Conservation (phyloP, 2,113 vertebrate genomes). For the Gadus chalcogrammus region DNA sequence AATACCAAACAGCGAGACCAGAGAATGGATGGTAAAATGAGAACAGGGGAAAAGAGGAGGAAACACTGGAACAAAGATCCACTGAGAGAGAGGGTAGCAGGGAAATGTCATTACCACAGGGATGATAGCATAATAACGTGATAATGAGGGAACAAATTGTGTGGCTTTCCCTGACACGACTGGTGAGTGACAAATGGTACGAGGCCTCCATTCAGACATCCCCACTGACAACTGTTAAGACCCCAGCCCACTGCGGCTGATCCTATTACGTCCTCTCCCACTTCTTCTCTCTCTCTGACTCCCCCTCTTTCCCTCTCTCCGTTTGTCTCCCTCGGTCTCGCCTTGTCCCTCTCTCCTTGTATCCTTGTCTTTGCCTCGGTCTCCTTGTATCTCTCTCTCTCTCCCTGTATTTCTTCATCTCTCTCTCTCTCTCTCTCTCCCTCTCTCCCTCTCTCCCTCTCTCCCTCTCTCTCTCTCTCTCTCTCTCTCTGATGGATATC, state of each 20-base stretch:
- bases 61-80: neutral
- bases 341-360: too few species aligned
- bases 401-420: too few species aligned
- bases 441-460: too few species aligned
- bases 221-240: slow-evolving; percentile 17
- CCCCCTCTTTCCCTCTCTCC: too few species aligned
- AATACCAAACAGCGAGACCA: neutral
- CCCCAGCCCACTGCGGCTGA: neutral
- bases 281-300: too few species aligned
- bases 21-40: neutral
- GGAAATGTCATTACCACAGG: slow-evolving; percentile 46
- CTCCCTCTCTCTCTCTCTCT: too few species aligned
- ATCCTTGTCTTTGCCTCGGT: too few species aligned
- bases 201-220: slow-evolving; percentile 50
- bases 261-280: slow-evolving; percentile 1
- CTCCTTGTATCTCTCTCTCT: too few species aligned
- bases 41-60: neutral
- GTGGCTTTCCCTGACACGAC: slow-evolving; percentile 62
- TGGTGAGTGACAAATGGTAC: slow-evolving; percentile 61
- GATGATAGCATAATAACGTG: slow-evolving; percentile 61
- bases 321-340: too few species aligned
- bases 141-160: slow-evolving; percentile 65
- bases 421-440: slow-evolving; percentile 16
- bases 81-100: neutral
- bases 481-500: too few species aligned